Base-by-base conservation (phyloP, 2,888 invertebrate species). In the Timema cristinae region DNA sequence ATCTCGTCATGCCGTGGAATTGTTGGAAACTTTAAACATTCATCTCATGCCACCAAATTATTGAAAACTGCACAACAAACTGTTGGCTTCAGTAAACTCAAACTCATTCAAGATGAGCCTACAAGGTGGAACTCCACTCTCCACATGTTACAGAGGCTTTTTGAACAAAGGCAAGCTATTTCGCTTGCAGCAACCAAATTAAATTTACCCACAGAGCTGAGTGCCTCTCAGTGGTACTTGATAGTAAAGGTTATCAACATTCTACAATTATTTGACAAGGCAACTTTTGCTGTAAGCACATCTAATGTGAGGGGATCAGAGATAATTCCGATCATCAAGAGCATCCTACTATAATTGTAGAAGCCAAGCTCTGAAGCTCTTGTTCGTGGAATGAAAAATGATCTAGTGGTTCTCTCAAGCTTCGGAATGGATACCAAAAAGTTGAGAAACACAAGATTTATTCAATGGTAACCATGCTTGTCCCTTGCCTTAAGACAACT, bases 311-410 rank as follows among this genome's bases (percentile, higher is more conserved):
- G 48, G 6, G 48, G 7, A 63, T 63, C 47, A 63, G 9, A 63
- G n/a, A 63, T 47, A 16, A 63, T 63, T 47, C 63, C 63, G 10
- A 63, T 63, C 13, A 32, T 15, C 63, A 63, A 63, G 11, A 63
- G 63, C 48, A 8, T 2, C 7, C 47, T 32, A 9, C 63, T 11
- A n/a, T 7, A 63, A 48, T 48, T 59, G 11, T 47, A 63, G n/a
- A 63, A 63, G 48, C 63, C 63, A 63, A 13, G 47, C 13, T 48
- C 10, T 63, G 11, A 4, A 63, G 11, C 4, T n/a, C 48, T 48
- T 63, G 47, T 63, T 8, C 63, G 16, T 10, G 63, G 63, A 0
- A 48, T 63, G n/a, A 32, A 47, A 9, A 32, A 16, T 32, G 63
- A 63, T 32, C 32, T 63, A 6, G 9, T n/a, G 9, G 32, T 47